These are phyloP conservation scores for Osmerus eperlanus DNA, from an alignment of 2,113 vertebrate species.

Conservation along the genomic window DNA sequence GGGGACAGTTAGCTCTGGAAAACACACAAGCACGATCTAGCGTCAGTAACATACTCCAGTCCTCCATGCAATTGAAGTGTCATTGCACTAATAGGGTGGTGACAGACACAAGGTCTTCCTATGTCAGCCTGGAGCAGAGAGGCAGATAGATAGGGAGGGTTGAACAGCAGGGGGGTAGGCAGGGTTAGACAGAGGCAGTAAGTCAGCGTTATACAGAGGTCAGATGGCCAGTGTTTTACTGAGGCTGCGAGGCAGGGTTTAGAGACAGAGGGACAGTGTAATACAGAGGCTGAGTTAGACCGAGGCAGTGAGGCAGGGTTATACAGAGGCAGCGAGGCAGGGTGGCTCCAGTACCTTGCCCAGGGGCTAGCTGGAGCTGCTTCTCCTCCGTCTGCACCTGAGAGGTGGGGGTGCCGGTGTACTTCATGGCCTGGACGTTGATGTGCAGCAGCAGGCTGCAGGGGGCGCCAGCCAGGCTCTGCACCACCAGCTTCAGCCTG, in stretches of 20 bases:
- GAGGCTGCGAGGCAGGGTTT: not conserved
- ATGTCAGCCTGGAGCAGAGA: not conserved
- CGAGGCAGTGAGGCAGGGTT: no score
- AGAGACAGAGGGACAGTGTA: no score
- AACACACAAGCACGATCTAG: slow-evolving; percentile 6
- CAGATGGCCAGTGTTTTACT: no score
- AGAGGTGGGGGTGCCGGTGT: slow-evolving; percentile 24
- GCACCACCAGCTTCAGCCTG: slow-evolving; percentile 40
- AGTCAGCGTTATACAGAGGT: no score
- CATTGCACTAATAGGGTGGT: not conserved
- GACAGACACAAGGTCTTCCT: not conserved
- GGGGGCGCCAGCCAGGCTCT: not conserved
- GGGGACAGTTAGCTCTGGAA: slow-evolving; percentile 72
- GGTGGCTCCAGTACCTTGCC: slow-evolving; percentile 36
- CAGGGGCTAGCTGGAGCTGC: slow-evolving; percentile 30
- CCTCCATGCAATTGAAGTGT: not conserved
- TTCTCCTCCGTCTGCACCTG: slow-evolving; percentile 27
- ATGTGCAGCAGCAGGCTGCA: slow-evolving; percentile 38
- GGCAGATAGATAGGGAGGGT: no score
- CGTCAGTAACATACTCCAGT: not conserved
- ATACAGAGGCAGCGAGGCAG: not conserved
- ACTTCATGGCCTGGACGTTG: slow-evolving; percentile 41
- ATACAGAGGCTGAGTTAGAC: no score
- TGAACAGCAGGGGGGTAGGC: no score
- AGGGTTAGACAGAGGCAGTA: no score